These are phyloP conservation scores for Vulpes lagopus DNA, from an alignment of 2,113 vertebrate genomes.

Conservation along the genomic window DNA sequence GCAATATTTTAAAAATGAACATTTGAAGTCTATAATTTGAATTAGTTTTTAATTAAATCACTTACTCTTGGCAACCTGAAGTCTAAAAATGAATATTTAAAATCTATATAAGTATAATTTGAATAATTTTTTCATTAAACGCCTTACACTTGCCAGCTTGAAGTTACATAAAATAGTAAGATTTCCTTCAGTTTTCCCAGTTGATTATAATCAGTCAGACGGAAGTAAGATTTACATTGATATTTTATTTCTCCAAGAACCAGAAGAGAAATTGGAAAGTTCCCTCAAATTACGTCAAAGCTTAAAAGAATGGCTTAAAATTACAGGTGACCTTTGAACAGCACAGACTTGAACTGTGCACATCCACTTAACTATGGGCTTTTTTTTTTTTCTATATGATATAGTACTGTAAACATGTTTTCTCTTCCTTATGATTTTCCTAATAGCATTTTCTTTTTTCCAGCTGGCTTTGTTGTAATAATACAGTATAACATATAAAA, in stretches of 20 bases:
- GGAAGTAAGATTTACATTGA: neutral
- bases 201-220: neutral
- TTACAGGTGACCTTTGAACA: neutral
- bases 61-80: neutral
- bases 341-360: neutral
- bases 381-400: neutral
- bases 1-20: neutral
- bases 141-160: neutral
- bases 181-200: neutral
- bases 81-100: neutral
- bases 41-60: neutral
- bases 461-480: neutral
- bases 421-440: neutral
- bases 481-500: neutral
- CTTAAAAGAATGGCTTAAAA: conserved; percentile 1
- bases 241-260: conserved; percentile 2
- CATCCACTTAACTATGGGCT: neutral
- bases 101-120: neutral
- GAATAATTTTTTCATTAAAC: neutral
- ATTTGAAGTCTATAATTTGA: neutral
- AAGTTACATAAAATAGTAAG: neutral
- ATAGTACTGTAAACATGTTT: neutral
- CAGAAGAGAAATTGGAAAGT: neutral
- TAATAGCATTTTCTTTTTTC: neutral
- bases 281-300: neutral